Percentiles rank a stretch among this genome's conserved stretches.
Conservation (phyloP, 2,113 vertebrate genomes). For the Neopipo cinnamomea region DNA sequence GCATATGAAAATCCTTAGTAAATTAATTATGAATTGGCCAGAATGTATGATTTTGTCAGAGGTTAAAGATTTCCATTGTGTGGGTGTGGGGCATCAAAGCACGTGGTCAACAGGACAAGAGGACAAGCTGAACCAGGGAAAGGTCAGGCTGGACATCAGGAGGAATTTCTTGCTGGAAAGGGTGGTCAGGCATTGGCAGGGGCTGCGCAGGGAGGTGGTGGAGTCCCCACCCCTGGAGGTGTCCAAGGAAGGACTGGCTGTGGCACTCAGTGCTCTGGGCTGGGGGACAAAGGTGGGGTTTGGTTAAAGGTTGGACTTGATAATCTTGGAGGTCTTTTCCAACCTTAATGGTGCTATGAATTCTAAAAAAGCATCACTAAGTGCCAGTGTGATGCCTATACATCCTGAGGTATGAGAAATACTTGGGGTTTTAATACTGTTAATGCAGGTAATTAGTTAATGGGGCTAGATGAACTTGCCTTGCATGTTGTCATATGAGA, state of each 20-base stretch:
- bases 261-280: background rate
- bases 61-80: background rate
- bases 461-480: background rate
- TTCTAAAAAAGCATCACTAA: background rate
- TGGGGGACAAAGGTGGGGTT: background rate
- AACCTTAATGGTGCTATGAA: background rate
- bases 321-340: background rate
- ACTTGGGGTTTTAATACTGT: background rate
- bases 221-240: background rate
- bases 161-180: background rate
- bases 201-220: background rate
- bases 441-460: background rate
- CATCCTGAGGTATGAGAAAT: background rate
- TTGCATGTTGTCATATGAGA: background rate
- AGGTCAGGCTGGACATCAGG: background rate
- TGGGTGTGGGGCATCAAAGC: background rate
- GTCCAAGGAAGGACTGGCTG: background rate
- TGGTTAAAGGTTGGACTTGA: background rate
- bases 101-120: background rate
- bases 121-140: background rate
- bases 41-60: background rate
- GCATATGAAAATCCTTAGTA: background rate
- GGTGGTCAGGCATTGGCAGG: fast-evolving
- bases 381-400: background rate
- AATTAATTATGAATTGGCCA: background rate